These are phyloP conservation scores for Cyphomyrmex costatus DNA, from an alignment of 1,140 invertebrate species.

Conservation along the genomic window DNA sequence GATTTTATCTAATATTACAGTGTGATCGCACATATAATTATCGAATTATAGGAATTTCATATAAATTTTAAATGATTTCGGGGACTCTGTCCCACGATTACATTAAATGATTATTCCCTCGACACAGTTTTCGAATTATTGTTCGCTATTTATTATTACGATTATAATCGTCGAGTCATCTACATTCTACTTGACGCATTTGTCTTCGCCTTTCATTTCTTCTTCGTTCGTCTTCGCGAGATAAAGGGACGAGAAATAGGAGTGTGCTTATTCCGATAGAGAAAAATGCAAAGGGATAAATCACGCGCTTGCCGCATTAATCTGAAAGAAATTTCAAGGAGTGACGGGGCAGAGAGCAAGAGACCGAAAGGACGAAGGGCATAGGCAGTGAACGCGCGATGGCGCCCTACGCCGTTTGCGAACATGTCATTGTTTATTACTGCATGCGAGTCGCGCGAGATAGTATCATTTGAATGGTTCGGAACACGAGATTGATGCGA, in stretches of 20 bases:
- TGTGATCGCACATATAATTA: no score
- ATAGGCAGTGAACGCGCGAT: conserved; percentile 15
- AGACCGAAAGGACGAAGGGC: conserved; percentile 49
- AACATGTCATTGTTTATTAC: conserved; percentile 72
- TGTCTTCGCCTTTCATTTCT: background rate
- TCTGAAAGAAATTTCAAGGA: conserved; percentile 32
- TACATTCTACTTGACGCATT: background rate
- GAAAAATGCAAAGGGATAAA: conserved; percentile 48
- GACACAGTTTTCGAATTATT: no score
- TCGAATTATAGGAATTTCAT: no score
- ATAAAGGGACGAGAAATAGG: conserved; percentile 10
- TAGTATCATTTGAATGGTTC: conserved; percentile 73
- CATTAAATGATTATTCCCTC: no score
- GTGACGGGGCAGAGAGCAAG: background rate
- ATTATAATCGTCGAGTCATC: conserved; percentile 4
- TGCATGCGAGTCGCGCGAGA: conserved; percentile 61
- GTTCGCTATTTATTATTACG: no score
- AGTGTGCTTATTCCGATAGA: conserved; percentile 36
- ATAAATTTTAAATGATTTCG: no score
- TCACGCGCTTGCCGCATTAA: conserved; percentile 47
- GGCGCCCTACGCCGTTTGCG: conserved; percentile 55
- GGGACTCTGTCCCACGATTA: no score
- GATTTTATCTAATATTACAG: no score
- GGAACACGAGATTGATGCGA: conserved; percentile 68
- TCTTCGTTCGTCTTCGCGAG: conserved; percentile 14